A percentile compares a stretch with the other conserved stretches of the same genome.
phyloP scores from a whole-genome alignment of 2,797 vertebrate genomes.

The Nyctibius grandis region DNA sequence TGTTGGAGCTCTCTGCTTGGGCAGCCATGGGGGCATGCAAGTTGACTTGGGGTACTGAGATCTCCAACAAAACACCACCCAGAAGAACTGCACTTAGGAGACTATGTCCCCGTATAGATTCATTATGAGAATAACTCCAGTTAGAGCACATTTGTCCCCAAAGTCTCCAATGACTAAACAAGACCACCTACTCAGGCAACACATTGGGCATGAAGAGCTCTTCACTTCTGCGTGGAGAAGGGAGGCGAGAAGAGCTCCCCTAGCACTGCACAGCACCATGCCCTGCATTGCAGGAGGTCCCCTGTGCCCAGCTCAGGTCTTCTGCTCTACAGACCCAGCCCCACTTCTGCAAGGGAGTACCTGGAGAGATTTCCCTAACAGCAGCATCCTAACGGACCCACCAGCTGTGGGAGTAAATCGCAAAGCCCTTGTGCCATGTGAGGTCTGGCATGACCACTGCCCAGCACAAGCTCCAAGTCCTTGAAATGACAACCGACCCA shows the following conservation, averaged over 20 bases:
- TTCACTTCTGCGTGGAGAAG: fast-evolving
- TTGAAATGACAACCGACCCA: not conserved
- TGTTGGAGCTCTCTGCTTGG: not conserved
- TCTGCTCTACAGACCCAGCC: not conserved
- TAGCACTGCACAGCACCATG: not conserved
- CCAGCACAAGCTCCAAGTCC: not conserved
- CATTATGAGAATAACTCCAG: not conserved
- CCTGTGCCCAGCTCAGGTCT: not conserved
- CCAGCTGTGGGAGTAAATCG: not conserved
- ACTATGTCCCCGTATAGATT: not conserved
- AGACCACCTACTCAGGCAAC: not conserved
- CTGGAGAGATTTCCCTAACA: not conserved
- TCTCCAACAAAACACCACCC: not conserved
- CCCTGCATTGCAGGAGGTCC: not conserved
- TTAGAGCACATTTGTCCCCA: not conserved
- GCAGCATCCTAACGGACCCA: not conserved
- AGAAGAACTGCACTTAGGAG: not conserved
- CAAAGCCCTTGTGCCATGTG: not conserved
- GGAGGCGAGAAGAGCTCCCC: not conserved
- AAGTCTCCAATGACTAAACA: not conserved
- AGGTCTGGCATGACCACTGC: fast-evolving
- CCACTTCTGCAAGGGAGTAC: not conserved
- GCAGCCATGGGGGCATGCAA: not conserved
- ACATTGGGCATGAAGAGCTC: fast-evolving
- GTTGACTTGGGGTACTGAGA: fast-evolving